Conservation (phyloP, 37 sponge, comb jelly and placozoan genomes). For the Halisarca cf. caerulea region DNA sequence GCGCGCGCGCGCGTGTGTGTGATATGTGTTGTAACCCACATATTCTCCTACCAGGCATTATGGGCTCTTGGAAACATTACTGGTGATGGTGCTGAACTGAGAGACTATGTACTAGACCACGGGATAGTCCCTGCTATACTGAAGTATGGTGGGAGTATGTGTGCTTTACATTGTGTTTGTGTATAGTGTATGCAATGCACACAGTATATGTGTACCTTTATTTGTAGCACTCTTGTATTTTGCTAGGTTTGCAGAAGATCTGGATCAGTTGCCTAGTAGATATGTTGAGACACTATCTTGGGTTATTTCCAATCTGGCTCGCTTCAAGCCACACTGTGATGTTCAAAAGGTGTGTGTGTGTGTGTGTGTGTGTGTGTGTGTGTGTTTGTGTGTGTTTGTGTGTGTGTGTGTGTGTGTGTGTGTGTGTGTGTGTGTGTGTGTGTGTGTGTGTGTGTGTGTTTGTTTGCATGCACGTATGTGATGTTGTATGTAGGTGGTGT, state of each 20-base stretch:
- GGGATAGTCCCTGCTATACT: constrained; percentile 24
- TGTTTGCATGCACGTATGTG: constrained; percentile 24
- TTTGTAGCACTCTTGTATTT: too few species aligned
- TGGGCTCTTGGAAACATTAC: constrained; percentile 78
- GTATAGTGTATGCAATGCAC: too few species aligned
- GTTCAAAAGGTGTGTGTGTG: constrained; percentile 38
- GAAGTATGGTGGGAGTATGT: background rate
- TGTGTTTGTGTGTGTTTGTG: too few species aligned
- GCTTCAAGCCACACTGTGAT: constrained; percentile 55
- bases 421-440: constrained; percentile 27
- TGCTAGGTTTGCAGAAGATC: constrained; percentile 5
- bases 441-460: constrained; percentile 32
- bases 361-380: background rate
- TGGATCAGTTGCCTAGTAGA: constrained; percentile 13
- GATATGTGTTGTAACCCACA: background rate
- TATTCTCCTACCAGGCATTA: constrained; percentile 33
- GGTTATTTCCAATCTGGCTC: constrained; percentile 72
- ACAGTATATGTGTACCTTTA: background rate
- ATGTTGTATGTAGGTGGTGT: too few species aligned
- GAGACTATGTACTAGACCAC: constrained; percentile 53
- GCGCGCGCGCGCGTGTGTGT: background rate
- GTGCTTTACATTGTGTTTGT: too few species aligned
- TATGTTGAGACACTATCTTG: constrained; percentile 46
- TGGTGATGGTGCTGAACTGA: constrained; percentile 64
- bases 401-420: constrained; percentile 1